Evolutionary conservation across 2,797 vertebrate genomes (phyloP).

Genomic region (Acanthurus tractus): DNA sequence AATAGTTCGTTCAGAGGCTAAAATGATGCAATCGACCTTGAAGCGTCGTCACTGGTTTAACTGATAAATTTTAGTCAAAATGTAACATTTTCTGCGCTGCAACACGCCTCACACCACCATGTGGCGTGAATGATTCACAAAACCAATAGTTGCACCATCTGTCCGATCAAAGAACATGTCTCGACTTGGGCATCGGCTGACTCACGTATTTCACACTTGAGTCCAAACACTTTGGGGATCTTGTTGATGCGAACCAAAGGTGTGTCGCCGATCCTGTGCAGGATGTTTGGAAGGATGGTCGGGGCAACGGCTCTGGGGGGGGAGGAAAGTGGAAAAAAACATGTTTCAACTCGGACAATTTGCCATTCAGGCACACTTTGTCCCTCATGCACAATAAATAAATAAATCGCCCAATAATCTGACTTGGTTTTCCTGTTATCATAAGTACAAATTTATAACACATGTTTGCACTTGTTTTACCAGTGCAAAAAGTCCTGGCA

Average conservation of each 20-base stretch:
- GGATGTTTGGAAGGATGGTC: slow-evolving; percentile 90
- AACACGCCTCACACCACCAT: neutral
- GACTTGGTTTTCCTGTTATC: neutral
- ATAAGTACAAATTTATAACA: neutral
- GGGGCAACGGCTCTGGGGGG: slow-evolving; percentile 76
- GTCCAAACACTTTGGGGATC: slow-evolving; percentile 89
- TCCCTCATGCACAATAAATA: neutral
- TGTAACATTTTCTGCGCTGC: neutral
- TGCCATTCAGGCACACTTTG: neutral
- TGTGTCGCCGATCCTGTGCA: slow-evolving; percentile 92
- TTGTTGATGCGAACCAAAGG: slow-evolving; percentile 95
- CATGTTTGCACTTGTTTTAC: neutral
- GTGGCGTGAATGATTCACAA: rapidly evolving
- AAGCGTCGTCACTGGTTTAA: neutral
- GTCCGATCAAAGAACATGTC: neutral
- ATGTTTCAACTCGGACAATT: neutral
- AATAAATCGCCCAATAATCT: neutral
- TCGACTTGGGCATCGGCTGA: slow-evolving; percentile 28
- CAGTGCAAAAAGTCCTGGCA: neutral
- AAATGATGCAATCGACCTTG: neutral
- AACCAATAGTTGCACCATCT: neutral
- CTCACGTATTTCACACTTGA: slow-evolving; percentile 96
- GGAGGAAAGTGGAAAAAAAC: neutral
- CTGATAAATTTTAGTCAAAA: neutral
- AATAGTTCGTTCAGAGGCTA: neutral